These are phyloP conservation scores for Oscheius sp. DNA, from an alignment of 1,140 invertebrate species.

Conservation along the genomic window DNA sequence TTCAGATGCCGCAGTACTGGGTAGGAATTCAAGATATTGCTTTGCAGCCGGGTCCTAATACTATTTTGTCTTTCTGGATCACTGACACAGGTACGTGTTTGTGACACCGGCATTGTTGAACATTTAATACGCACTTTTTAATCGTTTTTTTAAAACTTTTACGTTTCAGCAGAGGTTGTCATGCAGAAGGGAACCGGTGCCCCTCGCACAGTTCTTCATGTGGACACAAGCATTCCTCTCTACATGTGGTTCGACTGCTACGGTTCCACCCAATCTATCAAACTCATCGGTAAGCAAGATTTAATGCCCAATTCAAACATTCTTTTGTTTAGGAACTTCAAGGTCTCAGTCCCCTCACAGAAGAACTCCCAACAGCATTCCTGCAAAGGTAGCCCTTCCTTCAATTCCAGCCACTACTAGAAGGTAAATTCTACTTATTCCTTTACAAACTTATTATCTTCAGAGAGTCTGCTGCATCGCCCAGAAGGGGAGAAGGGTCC, in stretches of 20 bases:
- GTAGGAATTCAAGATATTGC: constrained; percentile 89
- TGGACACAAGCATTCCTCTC: constrained; percentile 80
- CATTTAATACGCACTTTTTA: background rate
- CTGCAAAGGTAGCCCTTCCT: constrained; percentile 3
- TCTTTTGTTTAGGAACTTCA: background rate
- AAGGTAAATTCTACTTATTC: background rate
- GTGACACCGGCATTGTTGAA: background rate
- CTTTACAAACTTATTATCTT: background rate
- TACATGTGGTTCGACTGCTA: constrained; percentile 95
- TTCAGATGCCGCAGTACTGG: constrained; percentile 91
- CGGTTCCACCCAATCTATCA: constrained; percentile 82
- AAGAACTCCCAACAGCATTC: background rate
- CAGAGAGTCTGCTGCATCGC: constrained; percentile 41
- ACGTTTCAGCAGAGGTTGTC: constrained; percentile 75
- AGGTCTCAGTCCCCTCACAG: background rate
- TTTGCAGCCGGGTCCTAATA: constrained; percentile 75
- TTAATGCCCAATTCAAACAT: background rate
- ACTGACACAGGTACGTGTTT: constrained; percentile 69
- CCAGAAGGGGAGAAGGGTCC: background rate
- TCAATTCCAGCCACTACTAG: background rate
- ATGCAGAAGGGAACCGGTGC: constrained; percentile 82
- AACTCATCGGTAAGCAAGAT: constrained; percentile 68
- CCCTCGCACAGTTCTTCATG: constrained; percentile 81
- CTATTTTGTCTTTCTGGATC: constrained; percentile 84
- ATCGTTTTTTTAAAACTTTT: constrained; percentile 23